Percentiles rank a stretch among this genome's conserved stretches.
These are phyloP conservation scores for Conomelus anceps DNA, from an alignment of 2,888 invertebrate genomes.

Conservation along the genomic window DNA sequence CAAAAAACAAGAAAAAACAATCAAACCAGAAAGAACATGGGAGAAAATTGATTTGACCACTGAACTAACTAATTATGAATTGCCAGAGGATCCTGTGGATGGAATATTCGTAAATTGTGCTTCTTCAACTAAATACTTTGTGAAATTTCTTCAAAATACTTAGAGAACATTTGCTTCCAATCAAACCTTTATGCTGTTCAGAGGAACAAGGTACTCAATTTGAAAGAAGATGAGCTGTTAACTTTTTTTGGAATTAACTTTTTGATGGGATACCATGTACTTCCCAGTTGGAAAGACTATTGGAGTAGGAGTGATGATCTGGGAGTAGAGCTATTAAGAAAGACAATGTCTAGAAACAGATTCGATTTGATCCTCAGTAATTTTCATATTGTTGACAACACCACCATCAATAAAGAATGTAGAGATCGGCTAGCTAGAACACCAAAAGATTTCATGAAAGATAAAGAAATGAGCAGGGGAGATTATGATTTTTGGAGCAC, in stretches of 20 bases:
- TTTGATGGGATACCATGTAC: constrained; percentile 19
- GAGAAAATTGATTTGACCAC: background rate
- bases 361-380: background rate
- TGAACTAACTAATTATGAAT: background rate
- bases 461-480: too few species aligned
- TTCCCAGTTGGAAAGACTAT: constrained; percentile 15
- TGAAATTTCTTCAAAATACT: background rate
- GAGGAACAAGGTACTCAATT: constrained; percentile 1
- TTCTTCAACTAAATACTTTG: background rate
- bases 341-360: constrained; percentile 17
- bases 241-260: constrained; percentile 21
- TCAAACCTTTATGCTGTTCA: constrained; percentile 17
- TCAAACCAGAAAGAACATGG: background rate
- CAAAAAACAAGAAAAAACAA: background rate
- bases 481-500: too few species aligned
- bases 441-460: too few species aligned
- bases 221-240: constrained; percentile 17
- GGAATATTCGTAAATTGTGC: background rate
- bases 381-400: constrained; percentile 19
- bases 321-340: background rate
- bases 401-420: background rate
- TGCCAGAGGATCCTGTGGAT: background rate
- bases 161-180: constrained; percentile 9
- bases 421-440: background rate
- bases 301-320: constrained; percentile 16